phyloP scores from a whole-genome alignment of 2,113 vertebrate species.

The Malurus cyaneus region DNA sequence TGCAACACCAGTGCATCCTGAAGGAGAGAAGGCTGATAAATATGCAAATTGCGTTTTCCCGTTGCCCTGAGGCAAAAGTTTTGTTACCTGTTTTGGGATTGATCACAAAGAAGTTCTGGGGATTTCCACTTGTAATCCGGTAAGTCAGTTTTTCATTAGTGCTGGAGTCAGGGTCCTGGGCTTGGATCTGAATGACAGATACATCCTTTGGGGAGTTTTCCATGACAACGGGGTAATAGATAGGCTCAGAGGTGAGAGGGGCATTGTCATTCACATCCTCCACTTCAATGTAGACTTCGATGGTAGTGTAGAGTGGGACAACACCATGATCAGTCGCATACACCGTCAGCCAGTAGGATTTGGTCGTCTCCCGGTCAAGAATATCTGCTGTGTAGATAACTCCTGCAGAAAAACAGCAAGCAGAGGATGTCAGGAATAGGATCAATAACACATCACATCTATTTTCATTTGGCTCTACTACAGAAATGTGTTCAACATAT shows the following conservation, averaged over 20 bases:
- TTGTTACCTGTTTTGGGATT: conserved; percentile 88
- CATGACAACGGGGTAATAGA: conserved; percentile 84
- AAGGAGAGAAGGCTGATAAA: background rate
- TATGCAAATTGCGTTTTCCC: background rate
- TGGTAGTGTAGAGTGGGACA: conserved; percentile 87
- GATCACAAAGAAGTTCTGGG: conserved; percentile 96
- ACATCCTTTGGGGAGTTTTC: conserved; percentile 95
- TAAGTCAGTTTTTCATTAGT: conserved; percentile 82
- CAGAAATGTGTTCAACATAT: background rate
- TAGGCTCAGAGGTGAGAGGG: conserved; percentile 88
- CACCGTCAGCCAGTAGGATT: conserved; percentile 93
- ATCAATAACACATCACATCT: background rate
- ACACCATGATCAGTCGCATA: conserved; percentile 94
- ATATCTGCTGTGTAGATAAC: conserved; percentile 91
- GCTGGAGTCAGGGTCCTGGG: conserved; percentile 89
- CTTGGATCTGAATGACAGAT: conserved; percentile 92
- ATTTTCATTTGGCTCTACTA: background rate
- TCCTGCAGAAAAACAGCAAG: conserved; percentile 73
- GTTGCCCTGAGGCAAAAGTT: background rate
- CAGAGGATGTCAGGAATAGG: background rate
- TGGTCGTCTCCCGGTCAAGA: conserved; percentile 91
- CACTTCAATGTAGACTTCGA: conserved; percentile 92
- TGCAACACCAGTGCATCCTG: background rate
- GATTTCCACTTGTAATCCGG: conserved; percentile 92
- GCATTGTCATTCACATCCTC: conserved; percentile 98